phyloP scores from a whole-genome alignment of 1,140 invertebrate genomes.

The Musca vetustissima region DNA sequence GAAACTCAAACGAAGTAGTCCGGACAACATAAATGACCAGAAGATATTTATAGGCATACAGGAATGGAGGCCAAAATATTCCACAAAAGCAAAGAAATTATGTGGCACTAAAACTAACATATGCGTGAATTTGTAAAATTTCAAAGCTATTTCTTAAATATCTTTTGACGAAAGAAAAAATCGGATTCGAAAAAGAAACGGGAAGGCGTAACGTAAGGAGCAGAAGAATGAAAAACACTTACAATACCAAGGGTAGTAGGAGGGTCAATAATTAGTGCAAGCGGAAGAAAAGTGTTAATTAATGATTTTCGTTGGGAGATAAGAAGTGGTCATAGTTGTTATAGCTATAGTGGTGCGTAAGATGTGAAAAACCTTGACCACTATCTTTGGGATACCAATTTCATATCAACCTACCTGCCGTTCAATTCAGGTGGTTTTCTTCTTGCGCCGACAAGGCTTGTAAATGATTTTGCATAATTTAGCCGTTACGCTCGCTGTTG shows the following conservation, averaged over 20 bases:
- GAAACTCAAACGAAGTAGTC: too few relatives aligned
- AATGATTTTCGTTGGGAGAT: constrained; percentile 11
- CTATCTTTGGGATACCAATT: not conserved
- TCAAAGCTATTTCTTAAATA: too few relatives aligned
- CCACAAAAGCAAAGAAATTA: not conserved
- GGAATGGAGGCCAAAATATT: not conserved
- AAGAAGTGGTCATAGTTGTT: not conserved
- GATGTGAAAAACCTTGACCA: constrained; percentile 9
- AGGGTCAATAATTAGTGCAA: constrained; percentile 16
- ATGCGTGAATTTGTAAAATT: constrained; percentile 7
- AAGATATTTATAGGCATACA: not conserved
- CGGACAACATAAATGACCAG: not conserved
- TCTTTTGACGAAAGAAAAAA: too few relatives aligned
- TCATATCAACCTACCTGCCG: not conserved
- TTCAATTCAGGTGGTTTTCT: constrained; percentile 6
- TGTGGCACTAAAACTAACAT: constrained; percentile 6
- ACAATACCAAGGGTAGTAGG: not conserved
- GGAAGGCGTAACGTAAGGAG: not conserved
- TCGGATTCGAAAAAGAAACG: not conserved
- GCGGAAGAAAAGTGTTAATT: constrained; percentile 9
- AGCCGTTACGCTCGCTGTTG: not conserved
- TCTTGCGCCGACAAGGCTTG: not conserved
- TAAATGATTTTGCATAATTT: constrained; percentile 12
- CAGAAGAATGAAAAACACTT: not conserved
- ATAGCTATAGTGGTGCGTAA: not conserved